Percentiles rank a stretch among this genome's conserved stretches.
phyloP scores from a whole-genome alignment of 2,797 vertebrate genomes.

The Meriones psammophilus region DNA sequence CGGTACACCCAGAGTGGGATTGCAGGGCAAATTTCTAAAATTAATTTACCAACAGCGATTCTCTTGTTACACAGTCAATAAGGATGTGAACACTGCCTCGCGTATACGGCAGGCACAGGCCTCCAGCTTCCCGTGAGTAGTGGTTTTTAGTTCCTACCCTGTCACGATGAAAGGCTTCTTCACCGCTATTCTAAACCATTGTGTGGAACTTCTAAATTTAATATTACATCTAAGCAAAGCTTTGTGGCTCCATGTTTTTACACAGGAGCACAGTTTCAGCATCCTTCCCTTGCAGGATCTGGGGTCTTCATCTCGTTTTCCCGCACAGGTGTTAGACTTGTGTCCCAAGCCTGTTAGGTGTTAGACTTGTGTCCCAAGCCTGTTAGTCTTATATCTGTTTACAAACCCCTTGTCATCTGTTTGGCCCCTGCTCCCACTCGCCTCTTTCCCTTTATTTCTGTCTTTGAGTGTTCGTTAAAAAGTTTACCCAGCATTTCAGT shows the following conservation, averaged over 20 bases:
- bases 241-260: background rate
- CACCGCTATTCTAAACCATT: background rate
- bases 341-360: background rate
- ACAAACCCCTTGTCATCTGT: background rate
- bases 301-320: background rate
- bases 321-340: background rate
- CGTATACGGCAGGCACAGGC: background rate
- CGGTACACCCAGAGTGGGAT: background rate
- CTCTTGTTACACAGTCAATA: background rate
- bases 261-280: background rate
- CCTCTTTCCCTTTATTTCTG: constrained; percentile 54
- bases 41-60: background rate
- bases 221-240: background rate
- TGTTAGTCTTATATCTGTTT: background rate
- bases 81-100: background rate
- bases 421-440: background rate
- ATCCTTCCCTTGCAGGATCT: background rate
- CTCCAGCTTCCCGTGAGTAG: background rate
- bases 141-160: background rate
- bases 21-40: background rate
- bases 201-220: background rate
- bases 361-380: background rate
- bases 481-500: constrained; percentile 26
- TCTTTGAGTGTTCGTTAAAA: constrained; percentile 54
- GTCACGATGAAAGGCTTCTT: background rate